A percentile compares a stretch with the other conserved stretches of the same genome.
phyloP scores from a whole-genome alignment of 2,797 vertebrate species.

The Sebastes oblongus region DNA sequence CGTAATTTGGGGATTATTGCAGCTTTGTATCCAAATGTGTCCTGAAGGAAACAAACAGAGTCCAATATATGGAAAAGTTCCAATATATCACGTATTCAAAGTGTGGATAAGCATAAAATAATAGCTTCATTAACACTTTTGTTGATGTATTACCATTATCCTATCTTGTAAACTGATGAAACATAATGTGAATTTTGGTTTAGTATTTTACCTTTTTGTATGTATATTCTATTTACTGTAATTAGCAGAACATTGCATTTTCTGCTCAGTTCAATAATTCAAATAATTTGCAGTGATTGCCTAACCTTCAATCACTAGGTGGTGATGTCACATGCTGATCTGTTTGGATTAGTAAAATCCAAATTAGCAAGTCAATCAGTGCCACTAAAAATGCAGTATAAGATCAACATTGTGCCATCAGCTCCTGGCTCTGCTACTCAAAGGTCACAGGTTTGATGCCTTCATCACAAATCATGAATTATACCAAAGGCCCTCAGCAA shows the following conservation, averaged over 20 bases:
- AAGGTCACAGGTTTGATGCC: slow-evolving; percentile 31
- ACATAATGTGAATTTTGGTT: not conserved
- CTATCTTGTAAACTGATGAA: not conserved
- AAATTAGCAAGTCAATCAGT: slow-evolving; percentile 41
- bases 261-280: slow-evolving; percentile 11
- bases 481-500: not conserved
- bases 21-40: not conserved
- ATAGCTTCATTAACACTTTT: not conserved
- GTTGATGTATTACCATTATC: not conserved
- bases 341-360: slow-evolving; percentile 54
- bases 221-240: not conserved
- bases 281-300: slow-evolving; percentile 1
- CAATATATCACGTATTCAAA: not conserved
- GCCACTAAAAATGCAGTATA: slow-evolving; percentile 71
- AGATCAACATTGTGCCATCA: slow-evolving; percentile 19
- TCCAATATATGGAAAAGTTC: not conserved
- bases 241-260: not conserved
- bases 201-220: not conserved
- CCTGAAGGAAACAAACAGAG: not conserved
- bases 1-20: not conserved
- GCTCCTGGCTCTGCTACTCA: slow-evolving; percentile 8
- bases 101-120: not conserved
- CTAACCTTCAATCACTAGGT: slow-evolving; percentile 19
- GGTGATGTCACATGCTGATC: slow-evolving; percentile 44
- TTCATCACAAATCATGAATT: slow-evolving; percentile 2